Base-by-base conservation (phyloP, 1,140 invertebrate genomes). In the Listronotus oregonensis region DNA sequence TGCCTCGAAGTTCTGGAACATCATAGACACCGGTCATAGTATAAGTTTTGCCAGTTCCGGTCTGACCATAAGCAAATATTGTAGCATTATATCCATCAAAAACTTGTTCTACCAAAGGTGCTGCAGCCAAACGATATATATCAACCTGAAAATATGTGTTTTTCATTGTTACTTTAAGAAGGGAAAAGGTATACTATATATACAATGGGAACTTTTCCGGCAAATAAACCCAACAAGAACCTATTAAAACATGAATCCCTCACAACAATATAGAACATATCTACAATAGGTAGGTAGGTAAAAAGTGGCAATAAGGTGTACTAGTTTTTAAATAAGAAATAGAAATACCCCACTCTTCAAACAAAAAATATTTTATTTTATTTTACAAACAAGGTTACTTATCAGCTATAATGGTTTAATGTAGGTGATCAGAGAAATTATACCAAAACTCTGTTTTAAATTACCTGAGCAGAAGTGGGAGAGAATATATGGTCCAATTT, bases 21-120 rank as follows among this genome's bases (percentile, higher is more conserved):
- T 87, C 85, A 64, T 92, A 86, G 68, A 89, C 83, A 15, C 95
- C 96, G 69, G 95, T 93, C 95, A 98, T 97, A 12, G 95, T 97
- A 75, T 92, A 97, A 0, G 96, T 97, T 81, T 98, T 98, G 0
- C 96, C 96, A 0, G 95, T 97, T n/a, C 95, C 95, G 0, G 95
- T 97, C 81, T 97, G 95, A 0, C 96, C 96, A 79, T 98, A 98
- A 0, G 96, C 96, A 81, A 98, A 94, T 40, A 98, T 96, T 0
- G 96, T 98, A 3, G 94, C 95, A 81, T 98, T 98, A 79, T 96
- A 98, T 0, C 96, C 96, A 73, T 90, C 89, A 0, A 99, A 83
- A 0, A 98, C 96, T 63, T 96, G 95, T 63, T 97, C 91, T 7
- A 99, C 94, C 62, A 99, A 85, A 0, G 95, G 94, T 15, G 91